Evolutionary conservation across 2,888 invertebrate species (phyloP), one percentile per base, ranked within the genome.

Genomic region (Rhynchonema sp.): DNA sequence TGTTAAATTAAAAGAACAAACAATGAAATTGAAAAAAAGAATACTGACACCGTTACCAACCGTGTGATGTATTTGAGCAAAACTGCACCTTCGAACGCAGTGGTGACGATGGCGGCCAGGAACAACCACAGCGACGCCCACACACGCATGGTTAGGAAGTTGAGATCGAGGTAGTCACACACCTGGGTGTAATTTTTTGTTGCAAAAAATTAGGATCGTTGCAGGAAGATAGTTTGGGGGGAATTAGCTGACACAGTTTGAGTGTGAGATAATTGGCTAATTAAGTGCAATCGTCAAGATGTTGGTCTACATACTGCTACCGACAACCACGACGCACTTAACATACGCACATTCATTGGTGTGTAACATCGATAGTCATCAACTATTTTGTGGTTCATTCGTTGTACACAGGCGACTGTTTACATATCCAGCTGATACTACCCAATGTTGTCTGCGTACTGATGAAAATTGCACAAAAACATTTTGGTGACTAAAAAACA

Each of bases 81-180:
- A 13, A 89, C 86, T 67, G 90, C 89, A 59, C 90, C 90, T 75
- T 96, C 94, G 59, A 88, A 81, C 28, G 85, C 86, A 0, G 90
- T 87, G 22, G 90, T 83, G 22, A 82, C 75, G 1, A 87, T 73
- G 0, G 86, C 84, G 59, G 94, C 88, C 26, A 89, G 74, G 2
- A 84, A 83, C 77, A 92, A 80, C 91, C 92, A 96, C 9, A 90
- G 75, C 22, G 91, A 89, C 58, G 91, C 84, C 79, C 88, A 96
- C 63, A 88, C 83, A 49, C 94, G 80, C 65, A 88, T 82, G 0
- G 87, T 82, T 55, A 96, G 79, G 75, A 89, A 94, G 67, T 86
- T 85, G 57, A 89, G 80, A 1, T 80, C 81, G 68, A 85, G 83
- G 1, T 82, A 79, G 56, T 78, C 74, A 72, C 91, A 90, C 74